Percentiles rank a stretch among this genome's conserved stretches.
Conservation (phyloP, 2,113 vertebrate genomes). For the Mugil cephalus region DNA sequence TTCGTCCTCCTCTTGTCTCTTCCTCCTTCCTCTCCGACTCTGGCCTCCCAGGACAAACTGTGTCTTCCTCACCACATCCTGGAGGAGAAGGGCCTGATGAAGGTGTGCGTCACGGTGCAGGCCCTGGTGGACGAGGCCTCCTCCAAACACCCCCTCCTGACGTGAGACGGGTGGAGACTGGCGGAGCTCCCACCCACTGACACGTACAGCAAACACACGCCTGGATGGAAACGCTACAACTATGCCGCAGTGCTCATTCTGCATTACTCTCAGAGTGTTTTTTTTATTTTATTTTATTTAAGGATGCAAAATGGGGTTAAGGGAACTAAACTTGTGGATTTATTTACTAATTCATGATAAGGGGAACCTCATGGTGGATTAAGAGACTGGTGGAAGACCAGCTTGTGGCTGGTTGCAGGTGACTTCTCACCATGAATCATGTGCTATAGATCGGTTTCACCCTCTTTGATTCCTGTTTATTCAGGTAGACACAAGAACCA, state of each 20-base stretch:
- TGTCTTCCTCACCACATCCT: conserved; percentile 98
- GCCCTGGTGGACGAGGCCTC: conserved; percentile 89
- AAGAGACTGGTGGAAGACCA: background rate
- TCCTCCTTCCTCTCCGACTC: background rate
- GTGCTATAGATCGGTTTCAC: background rate
- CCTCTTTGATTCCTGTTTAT: too few relatives aligned
- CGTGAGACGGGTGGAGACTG: conserved; percentile 73
- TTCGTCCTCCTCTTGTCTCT: background rate
- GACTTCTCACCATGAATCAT: background rate
- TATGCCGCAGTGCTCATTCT: background rate
- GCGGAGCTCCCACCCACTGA: conserved; percentile 2
- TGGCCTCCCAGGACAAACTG: conserved; percentile 90
- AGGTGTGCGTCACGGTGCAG: conserved; percentile 92
- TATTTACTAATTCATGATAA: background rate
- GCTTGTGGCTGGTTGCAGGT: background rate
- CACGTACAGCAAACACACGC: conserved; percentile 24
- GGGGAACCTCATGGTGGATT: background rate
- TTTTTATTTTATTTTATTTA: conserved; percentile 5
- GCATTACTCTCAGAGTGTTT: background rate
- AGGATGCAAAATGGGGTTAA: conserved; percentile 9
- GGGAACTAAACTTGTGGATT: conserved; percentile 16
- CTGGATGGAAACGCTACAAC: background rate
- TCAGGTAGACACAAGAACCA: background rate
- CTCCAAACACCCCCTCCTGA: conserved; percentile 84
- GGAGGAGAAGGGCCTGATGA: conserved; percentile 95